Evolutionary conservation across 2,888 invertebrate species (phyloP), one percentile per base, ranked within the genome.

Genomic region (Melanchra persicariae): DNA sequence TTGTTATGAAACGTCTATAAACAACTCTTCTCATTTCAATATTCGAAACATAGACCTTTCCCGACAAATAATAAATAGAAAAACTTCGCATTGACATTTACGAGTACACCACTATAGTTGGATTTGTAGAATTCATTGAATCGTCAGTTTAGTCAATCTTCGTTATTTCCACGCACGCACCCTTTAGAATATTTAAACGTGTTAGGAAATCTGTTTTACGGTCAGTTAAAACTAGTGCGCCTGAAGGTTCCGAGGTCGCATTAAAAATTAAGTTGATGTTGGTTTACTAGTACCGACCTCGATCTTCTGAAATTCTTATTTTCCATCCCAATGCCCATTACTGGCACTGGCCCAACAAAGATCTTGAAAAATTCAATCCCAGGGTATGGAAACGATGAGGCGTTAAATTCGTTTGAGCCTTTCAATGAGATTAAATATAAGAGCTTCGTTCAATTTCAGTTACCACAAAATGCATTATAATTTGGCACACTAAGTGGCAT

Each of bases 301-400:
- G 64, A 54, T 79, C 58, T 72, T 70, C 45, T 40, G 19, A 74
- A 77, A 68, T 80, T 73, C 70, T 76, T 76, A 72, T 82, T 82
- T 82, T 74, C 67, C 64, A 68, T 74, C 57, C 47, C 71, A 60
- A 59, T 74, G 45, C 67, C 55, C 62, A 80, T n/a, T 77, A 82
- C 73, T 87, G 87, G 87, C 86, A 67, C 34, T 55, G 62, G 61
- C 70, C 87, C 87, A 87, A 83, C 76, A 75, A 86, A 87, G 71
- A 82, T 87, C 84, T 77, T 70, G 60, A 79, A 78, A 85, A 86
- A 83, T 87, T 87, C 81, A 84, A 85, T 86, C 79, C 73, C 52
- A 57, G 72, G 72, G 26, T 55, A 49, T 60, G 64, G 64, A 73
- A 70, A 73, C 65, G 78, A 75, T 67, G 58, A 63, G 19, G 60